Evolutionary conservation across 1,140 invertebrate species (phyloP), one percentile per base, ranked within the genome.

Genomic region (Mycetomoellerius zeteki): DNA sequence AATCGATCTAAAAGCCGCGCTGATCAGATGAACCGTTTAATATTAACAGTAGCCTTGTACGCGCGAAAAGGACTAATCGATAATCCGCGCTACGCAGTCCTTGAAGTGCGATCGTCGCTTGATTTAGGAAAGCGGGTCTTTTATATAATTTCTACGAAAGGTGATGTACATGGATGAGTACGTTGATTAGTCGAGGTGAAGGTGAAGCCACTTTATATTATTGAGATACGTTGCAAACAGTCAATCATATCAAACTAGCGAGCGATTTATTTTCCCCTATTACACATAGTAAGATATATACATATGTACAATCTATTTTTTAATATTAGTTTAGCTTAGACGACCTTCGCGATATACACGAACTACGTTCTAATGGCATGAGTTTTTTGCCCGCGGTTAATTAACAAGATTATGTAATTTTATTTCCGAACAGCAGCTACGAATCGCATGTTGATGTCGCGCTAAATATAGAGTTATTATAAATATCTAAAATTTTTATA

Each of bases 31-130:
- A 84, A 24, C 4, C 7, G 27, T 50, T 73, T 84, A 73, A 73
- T 43, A 8, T 82, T 60, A 72, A 71, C 19, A 16, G 14, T 47
- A 30, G 12, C 12, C 37, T 58, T 12, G 33, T 6, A 33, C 8
- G 67, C 30, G n/a, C n/a, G n/a, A n/a, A 73, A 73, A 33, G 56
- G 12, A 73, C 54, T 52, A 73, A 73, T 84, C 80, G 54, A 73
- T 82, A 82, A 58, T 47, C 27, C 24, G 24, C 19, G 52, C 37
- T 54, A 47, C 54, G 5, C n/a, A 33, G 21, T 82, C 60, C 58
- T 82, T 19, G 52, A 82, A 60, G 24, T 33, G 12, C 16, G 37
- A 5, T 16, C 24, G n/a, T 8, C 37, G 37, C 37, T 10, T 27
- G 62, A 37, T 72, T 58, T 50, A 43, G 0, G 27, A 52, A 60